These are phyloP conservation scores for Thermophis baileyi DNA, from an alignment of 2,113 vertebrate genomes.

Conservation along the genomic window DNA sequence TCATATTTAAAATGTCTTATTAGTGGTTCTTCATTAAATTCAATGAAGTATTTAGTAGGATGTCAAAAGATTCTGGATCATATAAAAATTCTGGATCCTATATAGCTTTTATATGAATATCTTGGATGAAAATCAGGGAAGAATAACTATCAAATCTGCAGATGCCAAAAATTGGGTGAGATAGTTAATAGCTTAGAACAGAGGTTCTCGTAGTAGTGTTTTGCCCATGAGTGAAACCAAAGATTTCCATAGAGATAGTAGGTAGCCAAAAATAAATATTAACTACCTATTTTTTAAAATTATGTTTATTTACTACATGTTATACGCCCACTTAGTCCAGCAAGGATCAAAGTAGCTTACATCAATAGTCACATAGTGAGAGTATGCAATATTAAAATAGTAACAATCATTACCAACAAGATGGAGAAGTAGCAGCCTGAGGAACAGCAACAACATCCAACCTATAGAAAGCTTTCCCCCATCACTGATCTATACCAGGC, in stretches of 20 bases:
- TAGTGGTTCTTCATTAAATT: not conserved
- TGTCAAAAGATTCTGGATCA: not conserved
- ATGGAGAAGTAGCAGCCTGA: not conserved
- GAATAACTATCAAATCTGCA: not conserved
- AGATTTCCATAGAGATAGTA: not conserved
- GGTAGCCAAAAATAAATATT: not conserved
- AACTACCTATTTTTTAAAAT: not conserved
- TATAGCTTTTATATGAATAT: not conserved
- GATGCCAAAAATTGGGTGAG: not conserved
- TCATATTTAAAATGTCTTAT: not conserved
- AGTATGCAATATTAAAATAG: not conserved
- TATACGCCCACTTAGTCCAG: not conserved
- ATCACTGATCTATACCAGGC: not conserved
- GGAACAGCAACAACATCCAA: not conserved
- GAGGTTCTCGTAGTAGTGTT: not conserved
- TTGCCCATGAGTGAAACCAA: not conserved
- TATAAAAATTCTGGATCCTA: not conserved
- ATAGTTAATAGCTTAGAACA: not conserved
- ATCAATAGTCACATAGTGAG: not conserved
- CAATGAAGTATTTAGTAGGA: not conserved
- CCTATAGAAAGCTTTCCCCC: not conserved
- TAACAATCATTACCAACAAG: not conserved
- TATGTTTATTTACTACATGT: not conserved
- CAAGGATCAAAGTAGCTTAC: not conserved
- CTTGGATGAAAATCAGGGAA: not conserved